These are phyloP conservation scores for Tethea ocularis DNA, from an alignment of 2,888 invertebrate genomes.

Conservation along the genomic window DNA sequence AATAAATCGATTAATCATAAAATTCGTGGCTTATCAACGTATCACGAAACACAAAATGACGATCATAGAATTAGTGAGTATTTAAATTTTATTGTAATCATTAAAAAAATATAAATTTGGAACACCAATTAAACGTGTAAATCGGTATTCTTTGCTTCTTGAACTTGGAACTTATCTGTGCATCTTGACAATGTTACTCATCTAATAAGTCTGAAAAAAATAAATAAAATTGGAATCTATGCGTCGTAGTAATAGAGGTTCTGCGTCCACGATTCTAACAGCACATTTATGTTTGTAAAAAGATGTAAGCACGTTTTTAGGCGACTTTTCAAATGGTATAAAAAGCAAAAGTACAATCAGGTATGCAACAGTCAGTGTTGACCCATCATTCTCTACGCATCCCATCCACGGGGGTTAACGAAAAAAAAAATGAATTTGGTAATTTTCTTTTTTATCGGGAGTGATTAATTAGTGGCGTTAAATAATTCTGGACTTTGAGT, in stretches of 20 bases:
- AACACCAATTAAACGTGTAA: constrained; percentile 48
- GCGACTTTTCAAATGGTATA: constrained; percentile 71
- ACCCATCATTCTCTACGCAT: constrained; percentile 53
- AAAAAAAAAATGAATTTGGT: constrained; percentile 61
- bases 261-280: constrained; percentile 10
- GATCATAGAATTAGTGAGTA: neutral
- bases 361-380: constrained; percentile 61
- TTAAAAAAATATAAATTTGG: constrained; percentile 41
- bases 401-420: constrained; percentile 40
- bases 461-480: constrained; percentile 32
- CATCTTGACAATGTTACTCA: constrained; percentile 47
- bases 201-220: neutral
- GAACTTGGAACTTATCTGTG: constrained; percentile 59
- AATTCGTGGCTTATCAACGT: neutral
- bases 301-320: constrained; percentile 69
- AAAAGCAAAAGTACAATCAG: constrained; percentile 62
- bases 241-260: constrained; percentile 14
- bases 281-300: constrained; percentile 41
- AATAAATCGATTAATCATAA: neutral
- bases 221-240: constrained; percentile 29
- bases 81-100: constrained; percentile 29
- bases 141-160: constrained; percentile 40
- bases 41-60: constrained; percentile 5
- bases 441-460: constrained; percentile 40
- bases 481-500: constrained; percentile 10